Evolutionary conservation across 2,888 invertebrate genomes (phyloP), one percentile per base, ranked within the genome.

Genomic region (Epicampocera succincta): DNA sequence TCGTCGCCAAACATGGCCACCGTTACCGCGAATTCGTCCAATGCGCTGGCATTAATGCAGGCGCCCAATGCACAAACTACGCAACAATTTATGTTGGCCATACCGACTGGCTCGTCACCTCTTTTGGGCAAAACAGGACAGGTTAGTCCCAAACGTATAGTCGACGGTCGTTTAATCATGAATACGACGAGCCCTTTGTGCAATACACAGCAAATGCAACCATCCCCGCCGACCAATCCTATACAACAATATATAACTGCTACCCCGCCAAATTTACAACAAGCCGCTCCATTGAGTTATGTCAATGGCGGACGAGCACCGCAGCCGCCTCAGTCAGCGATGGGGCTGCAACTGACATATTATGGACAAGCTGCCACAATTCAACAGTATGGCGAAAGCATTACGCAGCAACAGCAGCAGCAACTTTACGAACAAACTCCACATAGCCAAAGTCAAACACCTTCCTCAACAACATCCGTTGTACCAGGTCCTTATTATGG

Each of bases 331-430:
- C 80, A 85, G 48, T 85, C 86, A 52, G 86, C 86, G 12, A 75
- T 87, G 29, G 86, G 89, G 81, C 85, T 90, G 86, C 90, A 90
- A 83, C 87, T 91, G 85, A 87, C 89, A 80, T 91, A 91, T 83
- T 91, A 89, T 52, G 89, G 88, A 63, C 89, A 90, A 84, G 87
- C 89, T 84, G 86, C 89, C 46, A 44, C 66, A 56, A 65, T 82
- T 42, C 85, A 68, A 77, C 83, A 78, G 60, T 82, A 82, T 78
- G 58, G 54, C 48, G 82, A 82, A 33, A 76, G 74, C 38, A 63
- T 82, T 86, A 85, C 88, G 84, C 85, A 83, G 15, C 84, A 83
- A 21, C 83, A 65, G 9, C 76, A 77, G 15, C 77, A 79, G 44
- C 84, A 84, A 73, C 80, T 85, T 63, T 71, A 84, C 60, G 84